Evolutionary conservation across 1,140 invertebrate genomes (phyloP), one percentile per base, ranked within the genome.

Genomic region (Hyposmocoma kahamanoa): DNA sequence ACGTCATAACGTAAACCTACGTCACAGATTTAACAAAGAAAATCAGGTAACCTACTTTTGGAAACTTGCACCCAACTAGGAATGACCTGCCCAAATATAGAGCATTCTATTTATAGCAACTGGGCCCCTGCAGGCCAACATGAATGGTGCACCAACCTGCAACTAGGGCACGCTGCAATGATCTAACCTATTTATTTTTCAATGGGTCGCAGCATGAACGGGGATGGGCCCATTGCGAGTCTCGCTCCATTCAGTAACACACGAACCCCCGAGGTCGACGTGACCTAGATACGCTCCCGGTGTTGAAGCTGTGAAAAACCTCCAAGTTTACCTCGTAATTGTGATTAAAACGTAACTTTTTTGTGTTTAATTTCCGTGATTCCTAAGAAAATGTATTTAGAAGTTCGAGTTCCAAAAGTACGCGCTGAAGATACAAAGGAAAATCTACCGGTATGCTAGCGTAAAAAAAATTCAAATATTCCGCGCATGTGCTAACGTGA

Each of bases 111-210:
- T 72, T 70, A 79, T 84, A 81, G 77, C 73, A 56, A 45, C 55
- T 42, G 66, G 67, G 71, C 68, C 60, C 56, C 51, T 62, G 59
- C 57, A 52, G 54, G 59, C 46, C 56, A 38, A 61, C 65, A 59
- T 76, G 76, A 80, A 72, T 84, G 71, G 72, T 72, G 75, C 78
- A 78, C 61, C 60, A 50, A 55, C 67, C 65, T 71, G 67, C 71
- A 84, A 72, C 50, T 75, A 65, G 78, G 69, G 46, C 71, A 76
- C 77, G 67, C 68, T 82, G 81, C 81, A 84, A 81, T 82, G 70
- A 81, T 81, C 68, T 84, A 78, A 84, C 81, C 81, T 82, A 84
- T 72, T 68, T 84, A 80, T 80, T 79, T 81, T 82, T 84, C 76
- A 84, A 84, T 84, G 81, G 74, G 54, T 63, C 67, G 68, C 56